Evolutionary conservation across 2,797 vertebrate species (phyloP).

Genomic region (Borostomias antarcticus): DNA sequence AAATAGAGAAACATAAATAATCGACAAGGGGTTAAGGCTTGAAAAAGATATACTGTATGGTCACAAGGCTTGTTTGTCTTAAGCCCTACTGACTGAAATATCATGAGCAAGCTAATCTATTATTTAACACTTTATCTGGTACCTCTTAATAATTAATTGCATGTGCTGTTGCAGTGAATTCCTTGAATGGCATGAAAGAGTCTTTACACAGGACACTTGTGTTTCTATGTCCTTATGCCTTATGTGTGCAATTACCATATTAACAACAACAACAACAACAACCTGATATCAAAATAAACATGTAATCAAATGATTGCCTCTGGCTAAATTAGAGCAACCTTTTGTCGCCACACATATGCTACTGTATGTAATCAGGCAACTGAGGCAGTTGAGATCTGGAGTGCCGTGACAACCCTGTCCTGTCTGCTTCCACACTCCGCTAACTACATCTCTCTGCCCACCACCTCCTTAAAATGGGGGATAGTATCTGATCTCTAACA

Average conservation of each 20-base stretch:
- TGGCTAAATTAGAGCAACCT: constrained; percentile 62
- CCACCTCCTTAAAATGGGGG: too few species aligned
- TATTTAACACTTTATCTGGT: constrained; percentile 65
- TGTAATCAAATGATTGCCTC: constrained; percentile 65
- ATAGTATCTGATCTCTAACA: too few species aligned
- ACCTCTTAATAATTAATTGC: constrained; percentile 52
- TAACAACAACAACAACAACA: constrained; percentile 61
- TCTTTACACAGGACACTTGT: background rate
- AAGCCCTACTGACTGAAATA: constrained; percentile 40
- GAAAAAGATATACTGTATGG: constrained; percentile 41
- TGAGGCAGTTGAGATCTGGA: constrained; percentile 72
- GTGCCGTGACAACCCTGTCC: constrained; percentile 24
- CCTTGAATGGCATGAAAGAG: constrained; percentile 36
- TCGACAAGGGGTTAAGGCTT: constrained; percentile 44
- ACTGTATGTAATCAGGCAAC: constrained; percentile 56
- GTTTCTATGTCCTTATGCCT: background rate
- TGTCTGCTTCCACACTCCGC: constrained; percentile 25
- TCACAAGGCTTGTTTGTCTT: constrained; percentile 48
- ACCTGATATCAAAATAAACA: constrained; percentile 62
- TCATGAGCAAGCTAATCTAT: constrained; percentile 56
- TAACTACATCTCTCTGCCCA: background rate
- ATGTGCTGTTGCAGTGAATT: constrained; percentile 12
- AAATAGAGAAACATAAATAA: constrained; percentile 48
- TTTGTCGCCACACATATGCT: constrained; percentile 65
- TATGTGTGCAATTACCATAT: constrained; percentile 31